Base-by-base conservation (phyloP, 2,888 invertebrate genomes). In the Drosophila barbarae region DNA sequence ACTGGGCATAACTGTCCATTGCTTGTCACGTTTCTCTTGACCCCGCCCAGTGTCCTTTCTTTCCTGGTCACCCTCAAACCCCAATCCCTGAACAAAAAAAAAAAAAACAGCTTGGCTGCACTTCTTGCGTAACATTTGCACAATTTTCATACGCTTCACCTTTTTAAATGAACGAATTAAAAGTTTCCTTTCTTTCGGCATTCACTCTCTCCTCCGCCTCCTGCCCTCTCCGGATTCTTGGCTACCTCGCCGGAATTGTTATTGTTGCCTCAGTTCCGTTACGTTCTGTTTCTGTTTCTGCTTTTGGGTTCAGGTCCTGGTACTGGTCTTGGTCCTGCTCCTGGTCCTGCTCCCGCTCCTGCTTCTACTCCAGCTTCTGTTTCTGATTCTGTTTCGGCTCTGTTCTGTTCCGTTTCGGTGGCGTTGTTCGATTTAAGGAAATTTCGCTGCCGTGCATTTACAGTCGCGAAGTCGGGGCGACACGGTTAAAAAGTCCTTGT, bases 111-210 rank as follows among this genome's bases (percentile, higher is more conserved):
- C 50, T 49, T 41, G 54, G 35, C 69, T 53, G 38, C 44, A 49
- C 41, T 67, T 53, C 67, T 67, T 72, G 68, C 67, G 70, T 66
- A 64, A 73, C 63, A 70, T 79, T 79, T 78, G 69, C 73, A 71
- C 74, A 76, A 79, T 79, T 82, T 79, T 76, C 79, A 82, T 82
- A 73, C 82, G 73, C 76, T 79, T 78, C 79, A 82, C 79, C 79
- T 79, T 78, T 68, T 81, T 76, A 79, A 81, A 79, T 78, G 74
- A 82, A 76, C 82, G 73, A 79, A 79, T 79, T 79, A 79, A 79
- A 79, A 79, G 79, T 78, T 81, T 78, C 69, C 67, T 71, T 77
- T 68, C 67, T 47, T 60, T 72, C 47, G 53, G 52, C 55, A 57
- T 38, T 44, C 50, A 50, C 21, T 13, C 39, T 23, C 13, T 6